A percentile compares a stretch with the other conserved stretches of the same genome.
Conservation (phyloP, 53 echinoderm and acorn worm species). For the Actinopyga echinites region DNA sequence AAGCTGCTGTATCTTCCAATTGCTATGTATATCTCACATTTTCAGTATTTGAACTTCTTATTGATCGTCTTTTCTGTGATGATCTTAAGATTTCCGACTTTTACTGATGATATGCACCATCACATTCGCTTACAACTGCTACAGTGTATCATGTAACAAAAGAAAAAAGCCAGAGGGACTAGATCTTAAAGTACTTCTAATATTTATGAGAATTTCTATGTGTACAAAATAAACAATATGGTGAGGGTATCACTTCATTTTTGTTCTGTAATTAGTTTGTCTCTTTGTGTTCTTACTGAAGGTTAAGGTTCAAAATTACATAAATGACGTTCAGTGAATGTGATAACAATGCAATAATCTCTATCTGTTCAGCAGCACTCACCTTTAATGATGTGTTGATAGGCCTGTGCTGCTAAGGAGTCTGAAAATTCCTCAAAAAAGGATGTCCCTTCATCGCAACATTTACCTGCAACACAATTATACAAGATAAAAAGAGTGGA, state of each 20-base stretch:
- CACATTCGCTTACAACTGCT: too few species aligned
- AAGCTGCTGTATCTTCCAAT: too few species aligned
- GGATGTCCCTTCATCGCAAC: slow-evolving; percentile 94
- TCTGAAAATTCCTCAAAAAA: slow-evolving; percentile 87
- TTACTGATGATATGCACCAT: too few species aligned
- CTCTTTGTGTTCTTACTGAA: not conserved
- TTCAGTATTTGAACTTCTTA: too few species aligned
- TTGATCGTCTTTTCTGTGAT: too few species aligned
- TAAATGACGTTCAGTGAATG: too few species aligned
- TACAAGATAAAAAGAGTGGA: too few species aligned
- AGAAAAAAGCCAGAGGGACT: not conserved
- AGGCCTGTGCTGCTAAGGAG: slow-evolving; percentile 81
- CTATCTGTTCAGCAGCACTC: slow-evolving; percentile 40
- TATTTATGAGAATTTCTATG: slow-evolving; percentile 1
- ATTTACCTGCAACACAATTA: slow-evolving; percentile 63
- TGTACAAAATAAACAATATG: slow-evolving; percentile 2
- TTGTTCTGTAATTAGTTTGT: not conserved
- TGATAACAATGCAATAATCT: too few species aligned
- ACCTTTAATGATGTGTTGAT: slow-evolving; percentile 77
- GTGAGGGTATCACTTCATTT: slow-evolving; percentile 8
- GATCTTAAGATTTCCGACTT: too few species aligned
- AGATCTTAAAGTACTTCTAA: slow-evolving; percentile 17
- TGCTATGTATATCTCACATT: too few species aligned
- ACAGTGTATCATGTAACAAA: too few species aligned
- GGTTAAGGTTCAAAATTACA: too few species aligned